Conservation (phyloP, 2,888 invertebrate genomes). For the Doris montereyensis region DNA sequence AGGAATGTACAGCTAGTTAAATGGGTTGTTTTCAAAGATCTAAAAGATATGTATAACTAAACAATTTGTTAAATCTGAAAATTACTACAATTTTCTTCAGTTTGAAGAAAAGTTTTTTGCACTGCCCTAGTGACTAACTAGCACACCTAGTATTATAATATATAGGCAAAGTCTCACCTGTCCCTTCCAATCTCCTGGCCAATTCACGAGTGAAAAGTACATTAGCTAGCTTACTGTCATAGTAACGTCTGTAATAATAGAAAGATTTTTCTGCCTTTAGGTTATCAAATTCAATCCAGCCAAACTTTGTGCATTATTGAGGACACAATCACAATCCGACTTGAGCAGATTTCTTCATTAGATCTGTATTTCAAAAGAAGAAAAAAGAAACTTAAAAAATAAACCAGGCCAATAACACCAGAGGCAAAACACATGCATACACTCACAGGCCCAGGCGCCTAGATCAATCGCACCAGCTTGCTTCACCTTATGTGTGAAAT, state of each 20-base stretch:
- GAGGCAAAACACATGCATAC: no score
- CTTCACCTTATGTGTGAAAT: no score
- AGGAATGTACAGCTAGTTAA: no score
- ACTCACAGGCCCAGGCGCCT: no score
- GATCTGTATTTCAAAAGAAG: no score
- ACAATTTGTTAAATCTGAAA: no score
- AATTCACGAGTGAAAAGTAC: constrained; percentile 70
- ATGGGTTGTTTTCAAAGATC: no score
- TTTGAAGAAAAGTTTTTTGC: no score
- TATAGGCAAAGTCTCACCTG: constrained; percentile 53
- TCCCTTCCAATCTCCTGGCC: constrained; percentile 57
- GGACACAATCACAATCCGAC: constrained; percentile 61
- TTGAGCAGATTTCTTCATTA: constrained; percentile 56
- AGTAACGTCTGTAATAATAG: constrained; percentile 56
- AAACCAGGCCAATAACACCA: no score
- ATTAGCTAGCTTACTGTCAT: constrained; percentile 68
- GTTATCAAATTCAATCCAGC: constrained; percentile 56
- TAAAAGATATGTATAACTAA: no score
- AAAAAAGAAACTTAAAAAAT: no score
- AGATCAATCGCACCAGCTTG: no score
- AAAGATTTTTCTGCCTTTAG: constrained; percentile 55
- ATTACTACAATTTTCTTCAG: not conserved
- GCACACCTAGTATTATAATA: not conserved
- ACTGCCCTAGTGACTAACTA: not conserved
- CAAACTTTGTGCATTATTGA: constrained; percentile 56